phyloP scores from a whole-genome alignment of 2,888 invertebrate genomes.

The Ectemnius lituratus region DNA sequence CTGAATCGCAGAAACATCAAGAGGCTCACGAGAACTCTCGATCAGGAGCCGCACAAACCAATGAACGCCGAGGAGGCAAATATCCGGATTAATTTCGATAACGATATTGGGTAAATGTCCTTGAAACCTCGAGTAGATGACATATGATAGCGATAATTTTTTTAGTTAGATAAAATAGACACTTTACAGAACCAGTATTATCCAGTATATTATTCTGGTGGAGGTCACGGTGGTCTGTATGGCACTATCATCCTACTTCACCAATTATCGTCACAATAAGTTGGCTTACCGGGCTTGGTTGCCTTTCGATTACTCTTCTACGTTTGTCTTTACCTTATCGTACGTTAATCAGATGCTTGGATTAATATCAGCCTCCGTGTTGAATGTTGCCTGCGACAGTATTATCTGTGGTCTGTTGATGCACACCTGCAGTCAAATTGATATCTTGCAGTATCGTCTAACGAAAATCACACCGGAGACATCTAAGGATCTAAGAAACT shows the following conservation, averaged over 20 bases:
- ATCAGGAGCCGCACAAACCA: slow-evolving; percentile 30
- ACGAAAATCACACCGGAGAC: not conserved
- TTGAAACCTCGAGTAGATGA: not conserved
- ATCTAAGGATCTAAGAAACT: slow-evolving; percentile 12
- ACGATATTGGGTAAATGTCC: slow-evolving; percentile 29
- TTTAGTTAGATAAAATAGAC: not conserved
- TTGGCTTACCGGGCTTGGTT: slow-evolving; percentile 45
- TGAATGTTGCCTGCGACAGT: slow-evolving; percentile 63
- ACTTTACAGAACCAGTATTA: slow-evolving; percentile 33
- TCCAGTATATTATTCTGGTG: slow-evolving; percentile 36
- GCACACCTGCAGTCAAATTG: slow-evolving; percentile 63
- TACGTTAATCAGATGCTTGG: slow-evolving; percentile 54
- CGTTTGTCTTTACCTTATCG: slow-evolving; percentile 38
- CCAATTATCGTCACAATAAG: slow-evolving; percentile 15
- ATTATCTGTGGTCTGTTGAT: slow-evolving; percentile 58
- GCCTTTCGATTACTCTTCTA: slow-evolving; percentile 45
- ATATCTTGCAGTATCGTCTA: slow-evolving; percentile 53
- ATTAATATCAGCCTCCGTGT: slow-evolving; percentile 42
- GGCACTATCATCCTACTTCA: slow-evolving; percentile 29
- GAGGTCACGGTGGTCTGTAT: slow-evolving; percentile 33
- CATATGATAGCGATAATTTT: not conserved
- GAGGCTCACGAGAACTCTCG: slow-evolving; percentile 3
- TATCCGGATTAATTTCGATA: slow-evolving; percentile 27
- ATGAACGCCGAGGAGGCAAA: not conserved
- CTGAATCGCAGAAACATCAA: slow-evolving; percentile 14